Base-by-base conservation (phyloP, 2,888 invertebrate genomes). In the Macrophya annulata region DNA sequence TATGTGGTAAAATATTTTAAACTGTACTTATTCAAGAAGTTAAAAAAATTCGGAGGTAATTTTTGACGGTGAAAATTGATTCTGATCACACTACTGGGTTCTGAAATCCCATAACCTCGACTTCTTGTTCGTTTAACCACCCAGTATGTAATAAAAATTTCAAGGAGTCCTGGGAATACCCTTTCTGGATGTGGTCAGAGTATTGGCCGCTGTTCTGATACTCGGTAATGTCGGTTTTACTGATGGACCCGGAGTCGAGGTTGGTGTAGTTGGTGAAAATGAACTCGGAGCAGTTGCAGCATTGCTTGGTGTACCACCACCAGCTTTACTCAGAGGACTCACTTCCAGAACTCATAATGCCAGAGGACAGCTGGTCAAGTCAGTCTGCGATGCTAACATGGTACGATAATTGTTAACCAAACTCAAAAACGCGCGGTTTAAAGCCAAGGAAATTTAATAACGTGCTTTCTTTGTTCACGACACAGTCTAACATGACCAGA, bases 151-250 rank as follows among this genome's bases (percentile, higher is more conserved):
- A 84, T 25, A 31, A 4, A 62, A 81, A 62, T 81, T 86, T 85
- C 48, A 88, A 94, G 94, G 97, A 85, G 97, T 98, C 82, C 95
- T 99, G 84, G 99, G 99, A 59, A 99, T 99, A 89, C 99, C 99
- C 0, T 98, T 98, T 93, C 94, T 98, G 93, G 99, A 99, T 94
- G 98, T 99, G 76, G 97, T 99, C 85, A 95, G 99, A 89, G 98
- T 99, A 31, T 94, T 99, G 89, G 97, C 98, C 17, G 98, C 98
- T 4, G 98, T 99, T 84, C 94, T 99, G 88, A 95, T 99, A 86
- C 95, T 99, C 86, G 99, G 99, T 86, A 99, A 99, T 94, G 97
- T 99, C 88, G 97, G 97, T 92, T 99, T 98, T 93, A 95, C 96
- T 82, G 98, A 98, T 93, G 96, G 97, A 3, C 96, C 96, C 90